Base-by-base conservation (phyloP, 2,797 vertebrate genomes). In the Scleropages formosus region DNA sequence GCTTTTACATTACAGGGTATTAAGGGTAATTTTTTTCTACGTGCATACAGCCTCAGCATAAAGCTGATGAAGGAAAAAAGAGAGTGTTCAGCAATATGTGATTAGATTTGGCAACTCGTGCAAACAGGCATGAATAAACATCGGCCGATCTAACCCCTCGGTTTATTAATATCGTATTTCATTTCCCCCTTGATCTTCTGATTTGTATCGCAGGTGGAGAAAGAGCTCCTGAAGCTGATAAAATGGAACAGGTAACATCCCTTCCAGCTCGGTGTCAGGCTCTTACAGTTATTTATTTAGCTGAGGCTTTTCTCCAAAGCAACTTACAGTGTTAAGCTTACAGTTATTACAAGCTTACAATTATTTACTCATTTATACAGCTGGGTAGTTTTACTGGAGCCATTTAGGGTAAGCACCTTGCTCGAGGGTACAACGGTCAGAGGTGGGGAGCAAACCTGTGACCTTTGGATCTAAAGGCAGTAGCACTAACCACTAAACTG, bases 71-170 rank as follows among this genome's bases (percentile, higher is more conserved):
- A 44, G 8, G 10, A 58, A 39, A 67, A n/a, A 56, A 44, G 11
- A 24, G 31, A 46, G 56, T 7, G 39, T 20, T 68, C 74, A 60
- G 74, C 39, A 16, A 15, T 13, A 56, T 56, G 16, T 75, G 53
- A 75, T 26, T 75, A 53, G 65, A 75, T 53, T 47, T 75, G 56
- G 56, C 74, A 49, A 39, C 56, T 61, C 39, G 26, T 20, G 44
- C 53, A 59, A 39, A 66, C 16, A 15, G 16, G 16, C 56, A 22
- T 26, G 46, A 53, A 27, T 75, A 75, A 68, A 69, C 74, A 75
- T 31, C 39, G 13, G 15, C 49, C 10, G 4, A 56, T 49, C 71
- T 26, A 71, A 56, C 24, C 18, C 18, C n/a, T 56, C 26, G 18
- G 20, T 65, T 69, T 27, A 31, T 46, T 61, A 69, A 75, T 49